These are phyloP conservation scores for Forbesichthys papilliferus DNA, from an alignment of 2,113 vertebrate genomes.

Conservation along the genomic window DNA sequence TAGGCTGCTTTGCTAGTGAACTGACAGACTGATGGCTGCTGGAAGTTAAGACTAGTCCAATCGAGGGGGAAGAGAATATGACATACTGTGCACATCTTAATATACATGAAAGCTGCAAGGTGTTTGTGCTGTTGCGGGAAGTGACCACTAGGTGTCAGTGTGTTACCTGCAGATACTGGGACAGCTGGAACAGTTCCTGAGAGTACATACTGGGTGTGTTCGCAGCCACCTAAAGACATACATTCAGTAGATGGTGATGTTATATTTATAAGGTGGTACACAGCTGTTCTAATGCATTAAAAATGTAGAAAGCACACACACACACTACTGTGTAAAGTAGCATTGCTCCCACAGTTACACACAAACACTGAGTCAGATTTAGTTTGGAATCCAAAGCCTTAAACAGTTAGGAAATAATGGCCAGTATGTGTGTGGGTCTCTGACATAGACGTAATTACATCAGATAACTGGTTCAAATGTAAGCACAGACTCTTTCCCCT, in stretches of 20 bases:
- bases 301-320: background rate
- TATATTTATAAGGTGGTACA: too few species aligned
- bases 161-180: constrained; percentile 98
- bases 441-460: constrained; percentile 35
- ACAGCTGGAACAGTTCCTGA: constrained; percentile 99
- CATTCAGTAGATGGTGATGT: constrained; percentile 1
- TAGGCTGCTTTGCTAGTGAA: too few species aligned
- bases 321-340: background rate
- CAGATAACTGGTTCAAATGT: constrained; percentile 44
- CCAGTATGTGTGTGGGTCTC: background rate
- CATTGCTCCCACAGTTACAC: too few species aligned
- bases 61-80: too few species aligned
- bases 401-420: too few species aligned
- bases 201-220: constrained; percentile 99
- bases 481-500: constrained; percentile 33
- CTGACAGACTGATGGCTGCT: too few species aligned
- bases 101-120: too few species aligned
- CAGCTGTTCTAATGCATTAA: too few species aligned
- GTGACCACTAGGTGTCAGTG: constrained; percentile 61
- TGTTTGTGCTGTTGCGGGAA: too few species aligned
- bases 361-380: background rate
- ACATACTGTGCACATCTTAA: too few species aligned
- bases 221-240: constrained; percentile 86
- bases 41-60: too few species aligned
- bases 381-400: too few species aligned